A percentile compares a stretch with the other conserved stretches of the same genome.
Conservation (phyloP, 2,888 invertebrate genomes). For the Pteria penguin region DNA sequence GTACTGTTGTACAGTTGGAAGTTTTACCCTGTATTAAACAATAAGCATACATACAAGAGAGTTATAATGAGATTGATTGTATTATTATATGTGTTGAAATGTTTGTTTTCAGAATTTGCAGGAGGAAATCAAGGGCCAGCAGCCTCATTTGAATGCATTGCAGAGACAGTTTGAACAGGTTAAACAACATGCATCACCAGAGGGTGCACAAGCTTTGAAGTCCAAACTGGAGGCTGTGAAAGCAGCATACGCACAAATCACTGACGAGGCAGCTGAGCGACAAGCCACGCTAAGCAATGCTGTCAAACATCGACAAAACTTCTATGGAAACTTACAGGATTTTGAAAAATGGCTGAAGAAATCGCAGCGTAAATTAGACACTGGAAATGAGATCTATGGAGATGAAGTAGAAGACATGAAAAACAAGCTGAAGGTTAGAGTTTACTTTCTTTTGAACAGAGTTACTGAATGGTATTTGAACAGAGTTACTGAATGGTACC, state of each 20-base stretch:
- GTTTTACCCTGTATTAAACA: no score
- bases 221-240: conserved; percentile 91
- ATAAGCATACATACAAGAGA: no score
- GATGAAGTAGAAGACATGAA: conserved; percentile 89
- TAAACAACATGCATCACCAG: conserved; percentile 69
- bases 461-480: background rate
- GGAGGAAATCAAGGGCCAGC: conserved; percentile 71
- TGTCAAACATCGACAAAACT: conserved; percentile 81
- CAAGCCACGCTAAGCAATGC: conserved; percentile 79
- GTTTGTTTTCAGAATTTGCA: conserved; percentile 64
- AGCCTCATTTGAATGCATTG: conserved; percentile 68
- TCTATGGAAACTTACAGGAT: conserved; percentile 88
- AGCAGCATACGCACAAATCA: conserved; percentile 89
- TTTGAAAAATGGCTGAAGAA: conserved; percentile 87
- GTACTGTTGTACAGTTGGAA: no score
- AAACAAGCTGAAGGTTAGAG: conserved; percentile 82
- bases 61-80: no score
- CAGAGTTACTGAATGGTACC: no score
- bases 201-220: conserved; percentile 66
- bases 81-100: background rate
- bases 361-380: conserved; percentile 82
- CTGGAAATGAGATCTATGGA: conserved; percentile 89
- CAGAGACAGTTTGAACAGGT: conserved; percentile 71
- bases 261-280: conserved; percentile 85
- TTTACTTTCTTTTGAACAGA: background rate